These are phyloP conservation scores for Myotis vivesi DNA, from an alignment of 2,797 vertebrate genomes.

Conservation along the genomic window DNA sequence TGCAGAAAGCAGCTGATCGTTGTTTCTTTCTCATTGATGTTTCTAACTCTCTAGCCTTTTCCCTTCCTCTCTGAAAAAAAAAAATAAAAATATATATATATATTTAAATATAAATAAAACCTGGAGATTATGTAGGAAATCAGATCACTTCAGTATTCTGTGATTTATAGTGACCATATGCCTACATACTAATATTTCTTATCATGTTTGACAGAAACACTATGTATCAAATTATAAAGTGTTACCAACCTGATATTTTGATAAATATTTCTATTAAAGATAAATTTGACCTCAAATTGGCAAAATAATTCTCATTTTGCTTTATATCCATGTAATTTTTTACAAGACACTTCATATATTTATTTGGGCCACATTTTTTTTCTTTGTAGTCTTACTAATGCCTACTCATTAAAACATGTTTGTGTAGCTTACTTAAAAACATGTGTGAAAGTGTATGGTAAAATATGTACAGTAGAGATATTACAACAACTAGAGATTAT, in stretches of 20 bases:
- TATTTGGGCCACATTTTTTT: not conserved
- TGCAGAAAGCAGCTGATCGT: too few relatives aligned
- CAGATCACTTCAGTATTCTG: not conserved
- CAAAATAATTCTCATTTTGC: not conserved
- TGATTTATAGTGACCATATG: constrained; percentile 17
- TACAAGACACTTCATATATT: not conserved
- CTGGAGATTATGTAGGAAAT: not conserved
- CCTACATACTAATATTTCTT: not conserved
- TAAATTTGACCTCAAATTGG: not conserved
- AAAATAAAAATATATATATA: too few relatives aligned
- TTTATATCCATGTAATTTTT: not conserved
- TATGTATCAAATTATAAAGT: not conserved
- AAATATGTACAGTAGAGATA: not conserved
- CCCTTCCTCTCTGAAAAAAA: too few relatives aligned
- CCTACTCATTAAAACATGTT: not conserved
- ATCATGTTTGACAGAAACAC: not conserved
- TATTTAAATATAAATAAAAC: not conserved
- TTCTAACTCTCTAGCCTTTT: too few relatives aligned
- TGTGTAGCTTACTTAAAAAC: not conserved
- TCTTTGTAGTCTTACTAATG: not conserved
- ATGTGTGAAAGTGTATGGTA: not conserved
- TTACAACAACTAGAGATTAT: not conserved
- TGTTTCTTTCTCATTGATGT: too few relatives aligned
- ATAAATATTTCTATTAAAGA: not conserved
- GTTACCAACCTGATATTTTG: constrained; percentile 4